Evolutionary conservation across 2,113 vertebrate genomes (phyloP).

Genomic region (Colistium nudipinnis): DNA sequence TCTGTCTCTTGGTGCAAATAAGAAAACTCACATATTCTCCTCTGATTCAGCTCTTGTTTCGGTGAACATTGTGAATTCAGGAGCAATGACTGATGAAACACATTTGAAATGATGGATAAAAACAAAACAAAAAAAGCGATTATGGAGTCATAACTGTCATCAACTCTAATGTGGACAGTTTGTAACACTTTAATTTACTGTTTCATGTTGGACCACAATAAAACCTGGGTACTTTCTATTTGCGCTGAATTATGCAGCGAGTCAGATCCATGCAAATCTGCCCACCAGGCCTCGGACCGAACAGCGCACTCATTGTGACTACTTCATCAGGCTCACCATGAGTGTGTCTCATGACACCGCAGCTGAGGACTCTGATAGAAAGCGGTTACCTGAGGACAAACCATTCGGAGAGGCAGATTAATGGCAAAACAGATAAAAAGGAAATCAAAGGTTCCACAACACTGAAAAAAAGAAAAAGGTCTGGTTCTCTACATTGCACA

Average conservation of each 20-base stretch:
- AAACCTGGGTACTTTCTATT: constrained; percentile 3
- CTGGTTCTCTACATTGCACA: background rate
- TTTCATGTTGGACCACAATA: background rate
- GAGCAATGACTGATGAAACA: too few species aligned
- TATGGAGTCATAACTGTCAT: too few species aligned
- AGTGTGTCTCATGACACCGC: constrained; percentile 32
- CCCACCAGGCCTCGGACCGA: constrained; percentile 18
- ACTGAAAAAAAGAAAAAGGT: background rate
- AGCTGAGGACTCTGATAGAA: constrained; percentile 8
- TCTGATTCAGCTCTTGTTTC: too few species aligned
- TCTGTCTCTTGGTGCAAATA: too few species aligned
- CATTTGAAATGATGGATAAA: too few species aligned
- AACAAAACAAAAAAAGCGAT: too few species aligned
- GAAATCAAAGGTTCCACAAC: background rate
- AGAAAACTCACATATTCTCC: too few species aligned
- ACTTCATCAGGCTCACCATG: constrained; percentile 8
- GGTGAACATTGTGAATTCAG: background rate
- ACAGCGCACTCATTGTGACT: constrained; percentile 37
- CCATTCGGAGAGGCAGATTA: background rate
- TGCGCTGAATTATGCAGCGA: background rate
- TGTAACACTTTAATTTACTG: constrained; percentile 1
- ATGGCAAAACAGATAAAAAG: background rate
- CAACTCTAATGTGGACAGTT: background rate
- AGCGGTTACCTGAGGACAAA: background rate
- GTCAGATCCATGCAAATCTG: constrained; percentile 9